Evolutionary conservation across 2,888 invertebrate species (phyloP), one percentile per base, ranked within the genome.

Genomic region (Apoderus coryli): DNA sequence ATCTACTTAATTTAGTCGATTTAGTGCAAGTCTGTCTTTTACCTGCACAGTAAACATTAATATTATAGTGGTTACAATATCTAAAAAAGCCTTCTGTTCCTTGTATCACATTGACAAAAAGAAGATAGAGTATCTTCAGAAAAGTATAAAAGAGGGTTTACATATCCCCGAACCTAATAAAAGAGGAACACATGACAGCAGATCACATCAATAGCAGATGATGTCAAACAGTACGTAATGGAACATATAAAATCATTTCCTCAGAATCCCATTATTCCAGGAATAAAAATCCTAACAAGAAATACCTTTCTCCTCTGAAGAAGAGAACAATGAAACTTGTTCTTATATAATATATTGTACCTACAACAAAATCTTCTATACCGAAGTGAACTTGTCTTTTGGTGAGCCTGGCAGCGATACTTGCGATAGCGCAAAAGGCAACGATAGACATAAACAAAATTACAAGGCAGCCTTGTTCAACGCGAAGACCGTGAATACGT

Each of bases 261-360:
- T 25, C 11, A 25, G 12, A 19, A 22, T 31, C 31, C 12, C 31
- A 31, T 11, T 31, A 31, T 19, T 31, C 31, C 19, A 25, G 31
- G 22, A 25, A 26, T 15, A 31, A 31, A 31, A 31, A 26, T 22
- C 26, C 25, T n/a, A 13, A 31, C 14, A 26, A 16, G 22, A 9
- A 19, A 16, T 31, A 31, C 13, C 27, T 32, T 13, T 26, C 32
- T 19, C 32, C 27, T 7, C 10, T 13, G 24, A 19, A 27, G 19
- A 27, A 16, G 26, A 15, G 26, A 14, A 12, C n/a, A 16, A 33
- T 16, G 14, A 33, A 29, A 24, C n/a, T n/a, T n/a, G n/a, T n/a
- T n/a, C n/a, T n/a, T n/a, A n/a, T n/a, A n/a, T n/a, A n/a, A n/a
- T n/a, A n/a, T n/a, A n/a, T n/a, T n/a, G n/a, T n/a, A n/a, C n/a